Base-by-base conservation (phyloP, 2,888 invertebrate genomes). In the Quadriops clusia region DNA sequence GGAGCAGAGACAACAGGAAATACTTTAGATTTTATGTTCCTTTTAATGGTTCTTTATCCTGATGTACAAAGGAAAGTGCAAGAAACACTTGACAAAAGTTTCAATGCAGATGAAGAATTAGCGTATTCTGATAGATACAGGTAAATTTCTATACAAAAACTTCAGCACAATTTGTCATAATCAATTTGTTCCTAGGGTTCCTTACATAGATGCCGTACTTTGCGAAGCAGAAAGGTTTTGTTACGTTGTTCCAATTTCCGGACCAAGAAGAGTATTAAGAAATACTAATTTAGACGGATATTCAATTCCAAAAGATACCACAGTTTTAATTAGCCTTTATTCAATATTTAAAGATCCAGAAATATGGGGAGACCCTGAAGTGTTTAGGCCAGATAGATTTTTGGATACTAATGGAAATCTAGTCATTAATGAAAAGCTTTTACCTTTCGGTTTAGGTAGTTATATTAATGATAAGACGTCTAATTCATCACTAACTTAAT, bases 311-410 rank as follows among this genome's bases (percentile, higher is more conserved):
- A 52, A 59, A 43, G 43, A 55, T 17, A 49, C 58, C 14, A 55
- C 56, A 18, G 43, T 60, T 27, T 42, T 60, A 34, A 44, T 58
- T 5, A 53, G 48, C 41, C 25, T 46, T 24, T 43, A 67, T 42
- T 67, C 70, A 2, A 63, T 75, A 4, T 65, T 72, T 42, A 64
- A 67, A 52, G 70, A 76, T 45, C 53, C 63, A 14, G 46, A 60
- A 1, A 59, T 68, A 34, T 79, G 74, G 70, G 58, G 59, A 1
- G 70, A 78, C 42, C 77, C 79, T 0, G 57, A 71, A 14, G 53
- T 45, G 2, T 79, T 78, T 46, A 60, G 68, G 3, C 79, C 79
- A 0, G 74, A 77, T 47, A 61, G 79, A 38, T 77, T 77, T 46
- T 46, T 79, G 5, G 54, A 63, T 40, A 39, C 46, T 0, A 37